Percentiles rank a stretch among this genome's conserved stretches.
These are phyloP conservation scores for Leptinotarsa haldemani DNA, from an alignment of 2,888 invertebrate species.

Conservation along the genomic window DNA sequence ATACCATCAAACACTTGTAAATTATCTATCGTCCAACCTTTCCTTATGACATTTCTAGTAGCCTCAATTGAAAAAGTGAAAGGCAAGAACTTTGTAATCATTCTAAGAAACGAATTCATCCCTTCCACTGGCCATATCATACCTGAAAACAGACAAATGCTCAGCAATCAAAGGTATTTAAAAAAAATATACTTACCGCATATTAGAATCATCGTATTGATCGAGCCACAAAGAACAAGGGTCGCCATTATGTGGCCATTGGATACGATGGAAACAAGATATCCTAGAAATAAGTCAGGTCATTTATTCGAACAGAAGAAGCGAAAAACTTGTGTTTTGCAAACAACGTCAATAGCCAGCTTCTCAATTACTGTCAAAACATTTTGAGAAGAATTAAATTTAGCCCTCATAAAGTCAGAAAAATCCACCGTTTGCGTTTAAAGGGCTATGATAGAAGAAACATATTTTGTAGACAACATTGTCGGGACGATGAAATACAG, in stretches of 20 bases:
- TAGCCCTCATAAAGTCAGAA: too few species aligned
- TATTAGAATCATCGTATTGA: slow-evolving; percentile 82
- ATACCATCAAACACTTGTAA: slow-evolving; percentile 81
- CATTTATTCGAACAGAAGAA: too few species aligned
- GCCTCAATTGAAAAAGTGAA: slow-evolving; percentile 84
- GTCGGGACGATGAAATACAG: too few species aligned
- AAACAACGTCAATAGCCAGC: too few species aligned
- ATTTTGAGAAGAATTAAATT: too few species aligned
- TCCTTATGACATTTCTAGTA: slow-evolving; percentile 79
- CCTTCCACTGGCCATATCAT: slow-evolving; percentile 79
- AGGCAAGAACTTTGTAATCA: slow-evolving; percentile 67
- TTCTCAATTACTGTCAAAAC: too few species aligned
- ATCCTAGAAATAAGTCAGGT: slow-evolving; percentile 68
- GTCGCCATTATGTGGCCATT: slow-evolving; percentile 83
- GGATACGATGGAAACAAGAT: slow-evolving; percentile 84
- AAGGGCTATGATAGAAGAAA: too few species aligned
- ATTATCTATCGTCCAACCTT: slow-evolving; percentile 78
- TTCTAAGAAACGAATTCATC: slow-evolving; percentile 66
- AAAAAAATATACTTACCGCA: slow-evolving; percentile 35
- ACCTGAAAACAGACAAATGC: slow-evolving; percentile 63
- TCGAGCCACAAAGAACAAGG: slow-evolving; percentile 88
- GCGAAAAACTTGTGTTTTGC: too few species aligned
- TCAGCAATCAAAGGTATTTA: too few species aligned
- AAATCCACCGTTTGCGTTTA: too few species aligned
- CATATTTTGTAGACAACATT: too few species aligned